Base-by-base conservation (phyloP, 2,797 vertebrate species). In the Chromobotia macracanthus region DNA sequence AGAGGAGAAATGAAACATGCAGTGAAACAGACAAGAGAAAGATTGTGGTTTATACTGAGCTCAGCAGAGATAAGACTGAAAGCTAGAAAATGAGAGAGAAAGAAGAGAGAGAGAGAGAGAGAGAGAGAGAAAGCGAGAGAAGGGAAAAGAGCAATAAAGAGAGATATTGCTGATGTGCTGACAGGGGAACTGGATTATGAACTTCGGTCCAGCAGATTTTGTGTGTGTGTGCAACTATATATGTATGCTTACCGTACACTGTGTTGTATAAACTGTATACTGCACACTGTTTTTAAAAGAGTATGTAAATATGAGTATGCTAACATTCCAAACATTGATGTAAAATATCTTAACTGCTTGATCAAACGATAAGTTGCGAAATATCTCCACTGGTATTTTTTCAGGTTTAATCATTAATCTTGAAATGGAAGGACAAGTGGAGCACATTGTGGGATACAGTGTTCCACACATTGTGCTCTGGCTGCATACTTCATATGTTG, bases 41-140 rank as follows among this genome's bases (percentile, higher is more conserved):
- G 87, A 87, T 84, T 86, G 82, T 77, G 86, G 86, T 64, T 21
- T 35, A 53, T 38, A 21, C 55, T 72, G 74, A 82, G 64, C 46
- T 73, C 48, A 58, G 81, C 64, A 65, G 48, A 86, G 93, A 61
- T 50, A 76, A 53, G 28, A 28, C 35, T 18, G 60, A 46, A 38
- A 23, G 72, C 31, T 41, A 41, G 72, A 68, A 48, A 77, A 63
- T 80, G 90, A 91, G 88, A 92, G 89, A 72, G 82, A 86, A 83
- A 81, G 76, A 85, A 78, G 71, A 79, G 85, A 75, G 8, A 60
- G 23, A 48, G 60, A 31, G 19, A 68, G 70, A 71, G 48, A 10
- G 18, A 51, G 90, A 91, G 88, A 92, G 89, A 72, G 82, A 86
- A 83, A 81, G 76, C n/a, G n/a, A n/a, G 84, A 78, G 71, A 31